Conservation (phyloP, 30 jellyfish, hydroid and myxozoan species). For the Phacellophora camtschatica region DNA sequence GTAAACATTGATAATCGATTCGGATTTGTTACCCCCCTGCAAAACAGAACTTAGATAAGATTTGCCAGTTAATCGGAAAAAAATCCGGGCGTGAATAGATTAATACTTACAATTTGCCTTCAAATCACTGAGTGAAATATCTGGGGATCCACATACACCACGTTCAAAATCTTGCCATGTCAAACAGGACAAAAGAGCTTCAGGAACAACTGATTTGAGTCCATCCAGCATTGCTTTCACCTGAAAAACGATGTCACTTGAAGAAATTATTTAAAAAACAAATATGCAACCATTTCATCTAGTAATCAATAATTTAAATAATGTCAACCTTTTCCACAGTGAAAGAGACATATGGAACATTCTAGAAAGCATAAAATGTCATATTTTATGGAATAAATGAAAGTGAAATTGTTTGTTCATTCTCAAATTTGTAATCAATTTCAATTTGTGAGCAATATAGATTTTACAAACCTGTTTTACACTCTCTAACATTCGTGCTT, state of each 20-base stretch:
- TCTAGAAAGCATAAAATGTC: too few relatives aligned
- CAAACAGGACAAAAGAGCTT: slow-evolving; percentile 77
- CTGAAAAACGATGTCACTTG: slow-evolving; percentile 46
- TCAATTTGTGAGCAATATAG: neutral
- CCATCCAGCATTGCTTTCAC: slow-evolving; percentile 86
- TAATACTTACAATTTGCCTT: slow-evolving; percentile 83
- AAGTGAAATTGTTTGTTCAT: neutral
- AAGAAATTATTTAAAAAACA: too few relatives aligned
- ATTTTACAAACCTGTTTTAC: slow-evolving; percentile 60
- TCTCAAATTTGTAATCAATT: neutral
- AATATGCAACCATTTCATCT: too few relatives aligned
- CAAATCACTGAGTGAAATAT: slow-evolving; percentile 65
- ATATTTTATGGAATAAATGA: too few relatives aligned
- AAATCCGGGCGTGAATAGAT: too few relatives aligned
- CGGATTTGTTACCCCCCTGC: neutral
- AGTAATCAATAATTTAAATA: too few relatives aligned
- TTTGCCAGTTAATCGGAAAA: too few relatives aligned
- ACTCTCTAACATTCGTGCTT: slow-evolving; percentile 76
- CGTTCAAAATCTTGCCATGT: slow-evolving; percentile 87
- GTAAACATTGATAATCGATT: neutral
- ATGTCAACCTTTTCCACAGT: too few relatives aligned
- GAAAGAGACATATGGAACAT: too few relatives aligned
- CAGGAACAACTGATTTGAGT: slow-evolving; percentile 68
- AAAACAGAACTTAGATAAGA: too few relatives aligned
- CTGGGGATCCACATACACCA: slow-evolving; percentile 84